A percentile compares a stretch with the other conserved stretches of the same genome.
Evolutionary conservation across 1,140 invertebrate species (phyloP).

Genomic region (Daktulosphaira vitifoliae): DNA sequence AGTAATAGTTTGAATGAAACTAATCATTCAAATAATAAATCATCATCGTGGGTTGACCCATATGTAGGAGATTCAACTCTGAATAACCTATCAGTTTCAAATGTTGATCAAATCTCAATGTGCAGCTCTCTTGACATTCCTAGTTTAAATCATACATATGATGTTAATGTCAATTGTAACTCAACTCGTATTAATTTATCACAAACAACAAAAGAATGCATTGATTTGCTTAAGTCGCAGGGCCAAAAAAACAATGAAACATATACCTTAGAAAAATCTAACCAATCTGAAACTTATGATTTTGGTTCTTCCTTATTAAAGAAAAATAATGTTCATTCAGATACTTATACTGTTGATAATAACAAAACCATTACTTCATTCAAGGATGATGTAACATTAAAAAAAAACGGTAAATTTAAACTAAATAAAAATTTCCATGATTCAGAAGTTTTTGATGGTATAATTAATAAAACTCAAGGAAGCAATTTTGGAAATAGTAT

Average conservation of each 20-base stretch:
- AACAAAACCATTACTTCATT: too few species aligned
- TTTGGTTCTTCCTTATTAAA: neutral
- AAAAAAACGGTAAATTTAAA: neutral
- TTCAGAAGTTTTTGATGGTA: neutral
- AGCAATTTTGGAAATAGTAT: too few species aligned
- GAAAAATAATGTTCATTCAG: neutral
- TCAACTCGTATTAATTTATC: neutral
- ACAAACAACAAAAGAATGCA: neutral
- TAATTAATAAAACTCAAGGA: neutral
- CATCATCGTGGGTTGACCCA: too few species aligned
- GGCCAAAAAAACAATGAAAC: slow-evolving; percentile 13
- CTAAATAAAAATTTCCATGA: neutral
- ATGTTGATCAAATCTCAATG: neutral
- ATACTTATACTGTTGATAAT: slow-evolving; percentile 11
- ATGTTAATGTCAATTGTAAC: neutral
- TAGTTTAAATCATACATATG: slow-evolving; percentile 14
- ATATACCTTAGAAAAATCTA: neutral
- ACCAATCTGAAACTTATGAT: neutral
- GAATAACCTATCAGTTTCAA: neutral
- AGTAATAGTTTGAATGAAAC: neutral
- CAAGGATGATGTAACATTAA: too few species aligned
- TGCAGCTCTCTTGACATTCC: neutral
- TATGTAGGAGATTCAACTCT: neutral
- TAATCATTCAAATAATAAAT: too few species aligned
- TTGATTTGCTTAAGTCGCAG: neutral